Evolutionary conservation across 2,888 invertebrate species (phyloP), one percentile per base, ranked within the genome.

Genomic region (Pteria penguin): DNA sequence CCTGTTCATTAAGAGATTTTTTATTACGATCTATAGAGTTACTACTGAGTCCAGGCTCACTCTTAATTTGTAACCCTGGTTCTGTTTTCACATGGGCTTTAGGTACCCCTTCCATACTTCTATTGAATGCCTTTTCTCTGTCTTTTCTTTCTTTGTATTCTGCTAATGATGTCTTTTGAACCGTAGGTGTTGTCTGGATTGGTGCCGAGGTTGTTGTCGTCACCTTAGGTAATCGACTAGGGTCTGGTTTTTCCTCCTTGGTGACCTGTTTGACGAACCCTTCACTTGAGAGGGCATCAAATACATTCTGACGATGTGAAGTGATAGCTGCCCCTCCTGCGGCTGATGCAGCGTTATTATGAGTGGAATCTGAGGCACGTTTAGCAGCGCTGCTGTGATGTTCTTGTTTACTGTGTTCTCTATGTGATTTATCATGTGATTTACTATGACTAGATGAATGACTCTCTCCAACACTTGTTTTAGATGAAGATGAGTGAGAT

Each of bases 121-220:
- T 74, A 60, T 52, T 73, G 29, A 62, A 22, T n/a, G 65, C 75
- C 24, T 58, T 36, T 68, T 75, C 75, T 45, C 63, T 31, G 36
- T 75, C 75, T 52, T 31, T 69, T 27, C 75, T 55, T 52, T 75
- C 75, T 60, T 70, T 70, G 31, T 75, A 75, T 18, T 75, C 75
- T 8, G 70, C 70, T 3, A 52, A 58, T 27, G 75, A 63, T 11
- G 69, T 74, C 27, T 33, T 74, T 54, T 66, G 66, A 22, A 68
- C 54, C 24, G 63, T 58, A 29, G 75, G 70, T 5, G 63, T 36
- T 8, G 52, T 57, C 22, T 33, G 18, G 11, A 31, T 31, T 24
- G 60, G 36, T 33, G 36, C 60, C 29, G 58, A 26, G 14, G 45
- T 4, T 8, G 57, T 69, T 52, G 61, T 65, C 11, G 65, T 54